These are phyloP conservation scores for Hemichromis elongatus DNA, from an alignment of 2,113 vertebrate genomes.

Conservation along the genomic window DNA sequence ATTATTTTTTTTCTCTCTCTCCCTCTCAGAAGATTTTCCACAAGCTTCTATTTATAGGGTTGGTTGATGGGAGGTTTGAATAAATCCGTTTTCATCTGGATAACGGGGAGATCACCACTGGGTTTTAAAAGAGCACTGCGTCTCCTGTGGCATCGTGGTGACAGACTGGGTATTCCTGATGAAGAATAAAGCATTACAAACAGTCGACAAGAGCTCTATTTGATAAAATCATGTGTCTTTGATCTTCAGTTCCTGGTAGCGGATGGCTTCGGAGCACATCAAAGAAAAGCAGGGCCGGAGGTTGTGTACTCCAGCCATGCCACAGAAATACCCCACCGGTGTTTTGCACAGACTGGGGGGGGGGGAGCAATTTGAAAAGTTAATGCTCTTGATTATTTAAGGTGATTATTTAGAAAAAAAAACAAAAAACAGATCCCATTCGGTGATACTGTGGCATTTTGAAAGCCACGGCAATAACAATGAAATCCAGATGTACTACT, in stretches of 20 bases:
- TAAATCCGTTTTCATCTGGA: slow-evolving; percentile 76
- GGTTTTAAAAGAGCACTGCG: slow-evolving; percentile 68
- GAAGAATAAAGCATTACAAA: slow-evolving; percentile 58
- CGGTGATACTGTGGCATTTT: slow-evolving; percentile 8
- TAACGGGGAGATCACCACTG: slow-evolving; percentile 67
- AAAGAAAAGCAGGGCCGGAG: slow-evolving; percentile 38
- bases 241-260: slow-evolving; percentile 56
- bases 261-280: slow-evolving; percentile 43
- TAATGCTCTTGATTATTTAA: slow-evolving; percentile 34
- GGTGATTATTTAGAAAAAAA: slow-evolving; percentile 13
- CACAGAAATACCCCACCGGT: slow-evolving; percentile 7
- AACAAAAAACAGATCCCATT: slow-evolving; percentile 1
- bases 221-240: slow-evolving; percentile 62
- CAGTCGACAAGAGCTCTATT: slow-evolving; percentile 58
- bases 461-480: slow-evolving; percentile 6
- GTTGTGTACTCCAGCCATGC: slow-evolving; percentile 20
- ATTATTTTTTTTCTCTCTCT: slow-evolving; percentile 44
- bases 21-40: slow-evolving; percentile 63
- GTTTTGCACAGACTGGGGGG: background rate
- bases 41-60: slow-evolving; percentile 71
- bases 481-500: slow-evolving; percentile 25
- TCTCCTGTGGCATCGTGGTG: slow-evolving; percentile 46
- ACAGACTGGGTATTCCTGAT: slow-evolving; percentile 56
- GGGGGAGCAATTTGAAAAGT: slow-evolving; percentile 29
- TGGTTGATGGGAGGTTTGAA: slow-evolving; percentile 68